Conservation (phyloP, 2,888 invertebrate species). For the Dastarcus helophoroides region DNA sequence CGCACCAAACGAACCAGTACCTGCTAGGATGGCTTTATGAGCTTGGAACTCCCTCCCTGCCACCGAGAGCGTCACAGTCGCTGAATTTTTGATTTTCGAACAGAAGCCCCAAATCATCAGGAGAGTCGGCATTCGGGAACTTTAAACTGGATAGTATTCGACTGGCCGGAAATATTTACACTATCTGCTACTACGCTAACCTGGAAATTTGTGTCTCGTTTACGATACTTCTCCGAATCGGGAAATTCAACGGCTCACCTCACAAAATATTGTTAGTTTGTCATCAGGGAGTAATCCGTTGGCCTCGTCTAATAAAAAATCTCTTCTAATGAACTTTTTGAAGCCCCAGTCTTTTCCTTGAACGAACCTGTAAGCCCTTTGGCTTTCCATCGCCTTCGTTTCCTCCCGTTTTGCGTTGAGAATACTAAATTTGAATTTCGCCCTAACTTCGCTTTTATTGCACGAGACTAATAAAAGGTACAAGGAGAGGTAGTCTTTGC, state of each 20-base stretch:
- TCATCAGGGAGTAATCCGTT: conserved; percentile 98
- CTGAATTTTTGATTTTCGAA: conserved; percentile 97
- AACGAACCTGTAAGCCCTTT: conserved; percentile 96
- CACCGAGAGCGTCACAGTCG: conserved; percentile 91
- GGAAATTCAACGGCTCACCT: conserved; percentile 60
- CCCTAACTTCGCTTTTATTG: conserved; percentile 99
- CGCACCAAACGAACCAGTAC: conserved; percentile 34
- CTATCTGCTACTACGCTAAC: conserved; percentile 97
- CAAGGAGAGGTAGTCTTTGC: conserved; percentile 98
- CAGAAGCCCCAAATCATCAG: conserved; percentile 86
- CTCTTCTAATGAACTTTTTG: conserved; percentile 98
- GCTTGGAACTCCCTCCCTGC: conserved; percentile 85
- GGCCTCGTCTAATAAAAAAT: conserved; percentile 96
- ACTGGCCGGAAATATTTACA: conserved; percentile 98
- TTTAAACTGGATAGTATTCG: conserved; percentile 95
- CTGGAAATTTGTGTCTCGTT: conserved; percentile 40
- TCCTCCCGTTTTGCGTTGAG: conserved; percentile 99
- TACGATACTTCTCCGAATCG: no score
- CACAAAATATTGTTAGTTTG: conserved; percentile 98
- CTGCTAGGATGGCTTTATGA: conserved; percentile 94
- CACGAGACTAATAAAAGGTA: conserved; percentile 98
- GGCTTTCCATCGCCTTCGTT: conserved; percentile 98
- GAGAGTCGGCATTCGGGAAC: conserved; percentile 88
- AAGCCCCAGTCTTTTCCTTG: conserved; percentile 99
- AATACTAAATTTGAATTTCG: conserved; percentile 99